Percentiles rank a stretch among this genome's conserved stretches.
These are phyloP conservation scores for Alligator mississippiensis DNA, from an alignment of 2,113 vertebrate genomes.

Conservation along the genomic window DNA sequence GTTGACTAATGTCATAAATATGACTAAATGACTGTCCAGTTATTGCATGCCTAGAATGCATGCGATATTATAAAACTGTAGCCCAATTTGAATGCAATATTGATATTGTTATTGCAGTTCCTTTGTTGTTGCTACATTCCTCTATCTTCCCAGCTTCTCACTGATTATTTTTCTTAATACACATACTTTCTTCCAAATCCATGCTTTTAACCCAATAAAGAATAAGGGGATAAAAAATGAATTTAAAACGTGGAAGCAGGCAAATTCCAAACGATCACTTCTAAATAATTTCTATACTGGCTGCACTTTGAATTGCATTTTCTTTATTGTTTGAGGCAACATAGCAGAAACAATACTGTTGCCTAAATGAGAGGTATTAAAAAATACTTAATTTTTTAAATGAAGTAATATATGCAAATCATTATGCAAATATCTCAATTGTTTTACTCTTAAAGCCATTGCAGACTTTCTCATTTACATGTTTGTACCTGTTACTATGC, in stretches of 20 bases:
- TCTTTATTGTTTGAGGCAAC: neutral
- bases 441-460: slow-evolving; percentile 47
- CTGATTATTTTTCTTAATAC: neutral
- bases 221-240: neutral
- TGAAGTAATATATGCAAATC: slow-evolving; percentile 57
- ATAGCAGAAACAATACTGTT: slow-evolving; percentile 57
- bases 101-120: neutral
- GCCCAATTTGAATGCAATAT: slow-evolving; percentile 28
- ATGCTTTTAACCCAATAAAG: neutral
- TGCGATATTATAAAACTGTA: slow-evolving; percentile 17
- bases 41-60: slow-evolving; percentile 2
- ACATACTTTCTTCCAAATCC: slow-evolving; percentile 30
- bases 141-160: slow-evolving; percentile 4
- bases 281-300: slow-evolving; percentile 40
- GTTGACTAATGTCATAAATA: neutral
- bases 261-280: slow-evolving; percentile 30
- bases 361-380: slow-evolving; percentile 63
- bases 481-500: slow-evolving; percentile 66
- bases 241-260: slow-evolving; percentile 16
- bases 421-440: slow-evolving; percentile 70
- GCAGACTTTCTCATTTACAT: slow-evolving; percentile 63
- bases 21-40: slow-evolving; percentile 16
- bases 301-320: neutral
- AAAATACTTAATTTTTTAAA: slow-evolving; percentile 69
- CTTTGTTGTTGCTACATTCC: neutral